Conservation (phyloP, 2,113 vertebrate genomes). For the Eclectus roratus region DNA sequence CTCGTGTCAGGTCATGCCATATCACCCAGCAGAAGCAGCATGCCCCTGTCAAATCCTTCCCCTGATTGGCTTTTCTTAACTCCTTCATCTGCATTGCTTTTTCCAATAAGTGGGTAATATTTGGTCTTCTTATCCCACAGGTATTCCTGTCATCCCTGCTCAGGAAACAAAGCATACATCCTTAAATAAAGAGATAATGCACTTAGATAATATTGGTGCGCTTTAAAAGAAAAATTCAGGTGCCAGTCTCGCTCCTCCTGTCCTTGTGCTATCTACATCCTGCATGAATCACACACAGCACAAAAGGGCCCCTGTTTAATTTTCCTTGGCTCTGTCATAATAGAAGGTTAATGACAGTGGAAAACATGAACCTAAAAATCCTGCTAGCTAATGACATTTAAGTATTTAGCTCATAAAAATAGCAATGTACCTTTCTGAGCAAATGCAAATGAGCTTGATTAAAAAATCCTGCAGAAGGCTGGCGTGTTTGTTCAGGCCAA, state of each 20-base stretch:
- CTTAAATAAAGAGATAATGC: not conserved
- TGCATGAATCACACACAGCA: not conserved
- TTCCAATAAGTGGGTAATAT: not conserved
- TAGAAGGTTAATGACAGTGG: not conserved
- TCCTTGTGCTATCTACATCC: not conserved
- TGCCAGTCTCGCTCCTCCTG: not conserved
- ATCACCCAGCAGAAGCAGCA: not conserved
- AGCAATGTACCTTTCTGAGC: not conserved
- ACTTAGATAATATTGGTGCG: not conserved
- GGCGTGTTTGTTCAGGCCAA: not conserved
- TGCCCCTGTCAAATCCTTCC: not conserved
- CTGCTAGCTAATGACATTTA: not conserved
- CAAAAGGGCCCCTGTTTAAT: conserved; percentile 21
- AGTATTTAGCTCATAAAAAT: not conserved
- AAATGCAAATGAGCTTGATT: conserved; percentile 38
- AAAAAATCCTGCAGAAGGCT: conserved; percentile 28
- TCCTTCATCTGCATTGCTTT: not conserved
- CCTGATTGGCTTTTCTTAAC: not conserved
- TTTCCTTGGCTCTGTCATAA: not conserved
- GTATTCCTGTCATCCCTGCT: not conserved
- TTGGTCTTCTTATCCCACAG: not conserved
- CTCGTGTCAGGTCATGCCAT: fast-evolving
- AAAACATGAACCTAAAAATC: conserved; percentile 2
- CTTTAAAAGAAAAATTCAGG: not conserved
- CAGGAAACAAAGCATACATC: not conserved